Percentiles rank a stretch among this genome's conserved stretches.
Evolutionary conservation across 1,140 invertebrate species (phyloP).

Genomic region (Teleogryllus occipitalis): DNA sequence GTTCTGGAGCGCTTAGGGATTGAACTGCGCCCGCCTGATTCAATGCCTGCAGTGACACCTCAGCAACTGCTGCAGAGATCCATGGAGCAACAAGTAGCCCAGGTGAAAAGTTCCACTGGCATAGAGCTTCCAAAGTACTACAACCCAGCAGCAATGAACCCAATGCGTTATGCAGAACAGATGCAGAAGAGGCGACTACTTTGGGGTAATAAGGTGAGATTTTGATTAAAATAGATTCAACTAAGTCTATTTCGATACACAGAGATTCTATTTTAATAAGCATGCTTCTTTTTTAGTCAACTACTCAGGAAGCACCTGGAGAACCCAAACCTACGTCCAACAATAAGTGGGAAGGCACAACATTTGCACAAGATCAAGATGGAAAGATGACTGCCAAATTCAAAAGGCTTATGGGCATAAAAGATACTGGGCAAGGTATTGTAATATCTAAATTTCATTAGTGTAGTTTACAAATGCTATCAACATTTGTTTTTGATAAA

Average conservation of each 20-base stretch:
- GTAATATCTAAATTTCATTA: not conserved
- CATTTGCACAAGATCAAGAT: constrained; percentile 80
- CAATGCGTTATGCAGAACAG: constrained; percentile 77
- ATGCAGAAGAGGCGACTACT: constrained; percentile 83
- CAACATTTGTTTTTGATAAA: too few relatives aligned
- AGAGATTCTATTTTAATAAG: not conserved
- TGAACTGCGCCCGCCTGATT: constrained; percentile 8
- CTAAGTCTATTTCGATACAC: not conserved
- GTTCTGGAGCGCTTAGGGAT: constrained; percentile 19
- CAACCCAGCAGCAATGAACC: constrained; percentile 69
- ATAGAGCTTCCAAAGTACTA: constrained; percentile 48
- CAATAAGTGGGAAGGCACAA: constrained; percentile 71
- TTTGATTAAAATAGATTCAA: not conserved
- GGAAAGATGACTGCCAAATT: constrained; percentile 91
- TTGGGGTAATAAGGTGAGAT: constrained; percentile 65
- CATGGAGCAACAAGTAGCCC: constrained; percentile 15
- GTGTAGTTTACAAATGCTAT: not conserved
- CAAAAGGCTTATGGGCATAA: constrained; percentile 91
- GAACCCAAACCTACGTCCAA: constrained; percentile 33
- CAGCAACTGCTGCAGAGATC: constrained; percentile 18
- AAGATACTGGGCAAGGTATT: constrained; percentile 41
- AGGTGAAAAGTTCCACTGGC: constrained; percentile 18
- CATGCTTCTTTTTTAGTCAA: constrained; percentile 7
- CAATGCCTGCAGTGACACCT: constrained; percentile 15
- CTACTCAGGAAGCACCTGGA: not conserved